These are phyloP conservation scores for Archilochus colubris DNA, from an alignment of 2,113 vertebrate species.

Conservation along the genomic window DNA sequence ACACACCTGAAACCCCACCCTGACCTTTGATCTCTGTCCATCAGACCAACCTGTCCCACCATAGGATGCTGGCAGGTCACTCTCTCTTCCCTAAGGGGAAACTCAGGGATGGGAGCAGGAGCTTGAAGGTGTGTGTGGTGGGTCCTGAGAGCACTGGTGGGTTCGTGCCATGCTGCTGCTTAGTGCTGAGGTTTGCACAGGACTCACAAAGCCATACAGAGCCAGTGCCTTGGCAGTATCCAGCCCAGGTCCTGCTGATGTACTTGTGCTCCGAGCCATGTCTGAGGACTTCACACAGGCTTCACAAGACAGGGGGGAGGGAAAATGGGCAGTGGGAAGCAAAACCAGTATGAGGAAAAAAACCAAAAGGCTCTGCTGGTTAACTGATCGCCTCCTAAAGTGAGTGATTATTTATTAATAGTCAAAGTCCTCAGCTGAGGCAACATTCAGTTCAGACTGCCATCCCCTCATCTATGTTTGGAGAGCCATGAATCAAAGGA, in stretches of 20 bases:
- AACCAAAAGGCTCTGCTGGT: background rate
- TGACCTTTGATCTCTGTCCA: background rate
- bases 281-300: background rate
- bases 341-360: accelerated
- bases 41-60: background rate
- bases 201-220: accelerated
- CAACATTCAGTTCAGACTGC: background rate
- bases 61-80: background rate
- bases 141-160: accelerated
- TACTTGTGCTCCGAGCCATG: accelerated
- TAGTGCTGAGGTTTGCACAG: background rate
- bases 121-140: accelerated
- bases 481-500: background rate
- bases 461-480: background rate
- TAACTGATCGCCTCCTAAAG: background rate
- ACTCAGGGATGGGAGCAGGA: background rate
- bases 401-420: background rate
- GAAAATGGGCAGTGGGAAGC: background rate
- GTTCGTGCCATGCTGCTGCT: accelerated
- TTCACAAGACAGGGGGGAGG: background rate
- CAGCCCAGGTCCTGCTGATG: background rate
- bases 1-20: accelerated
- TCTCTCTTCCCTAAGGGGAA: accelerated
- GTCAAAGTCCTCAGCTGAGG: accelerated
- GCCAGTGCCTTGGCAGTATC: background rate